A percentile compares a stretch with the other conserved stretches of the same genome.
Conservation (phyloP, 1,140 invertebrate species). For the Daktulosphaira vitifoliae region DNA sequence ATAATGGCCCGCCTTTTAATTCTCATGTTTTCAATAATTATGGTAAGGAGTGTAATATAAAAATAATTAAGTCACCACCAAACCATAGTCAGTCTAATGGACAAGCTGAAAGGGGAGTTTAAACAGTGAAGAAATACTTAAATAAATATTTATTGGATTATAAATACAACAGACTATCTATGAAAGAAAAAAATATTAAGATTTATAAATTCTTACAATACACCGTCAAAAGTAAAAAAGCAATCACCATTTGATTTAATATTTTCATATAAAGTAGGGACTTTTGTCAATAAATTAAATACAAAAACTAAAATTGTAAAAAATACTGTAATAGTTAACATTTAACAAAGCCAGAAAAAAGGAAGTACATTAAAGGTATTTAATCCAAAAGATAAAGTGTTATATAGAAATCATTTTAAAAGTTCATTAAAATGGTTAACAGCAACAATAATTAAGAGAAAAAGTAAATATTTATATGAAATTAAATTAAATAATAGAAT, state of each 20-base stretch:
- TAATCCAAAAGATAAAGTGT: no score
- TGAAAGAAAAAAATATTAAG: background rate
- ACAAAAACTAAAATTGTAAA: no score
- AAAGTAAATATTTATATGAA: no score
- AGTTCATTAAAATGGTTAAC: no score
- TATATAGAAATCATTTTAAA: no score
- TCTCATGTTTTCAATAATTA: background rate
- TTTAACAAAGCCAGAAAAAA: no score
- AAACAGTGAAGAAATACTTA: slow-evolving; percentile 18
- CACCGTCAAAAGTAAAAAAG: background rate
- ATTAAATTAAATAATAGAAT: no score
- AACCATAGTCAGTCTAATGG: slow-evolving; percentile 22
- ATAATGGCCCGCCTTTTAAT: slow-evolving; percentile 30
- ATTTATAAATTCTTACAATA: background rate
- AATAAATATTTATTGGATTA: slow-evolving; percentile 9
- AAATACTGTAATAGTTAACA: no score
- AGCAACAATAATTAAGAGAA: no score
- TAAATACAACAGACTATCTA: background rate
- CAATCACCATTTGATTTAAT: background rate
- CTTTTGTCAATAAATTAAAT: background rate
- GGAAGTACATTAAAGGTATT: no score
- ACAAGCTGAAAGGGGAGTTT: slow-evolving; percentile 12
- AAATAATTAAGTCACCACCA: background rate
- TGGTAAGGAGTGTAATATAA: background rate
- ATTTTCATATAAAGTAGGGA: background rate